Percentiles rank a stretch among this genome's conserved stretches.
phyloP scores from a whole-genome alignment of 2,888 invertebrate species.

The Myopa tessellatipennis region DNA sequence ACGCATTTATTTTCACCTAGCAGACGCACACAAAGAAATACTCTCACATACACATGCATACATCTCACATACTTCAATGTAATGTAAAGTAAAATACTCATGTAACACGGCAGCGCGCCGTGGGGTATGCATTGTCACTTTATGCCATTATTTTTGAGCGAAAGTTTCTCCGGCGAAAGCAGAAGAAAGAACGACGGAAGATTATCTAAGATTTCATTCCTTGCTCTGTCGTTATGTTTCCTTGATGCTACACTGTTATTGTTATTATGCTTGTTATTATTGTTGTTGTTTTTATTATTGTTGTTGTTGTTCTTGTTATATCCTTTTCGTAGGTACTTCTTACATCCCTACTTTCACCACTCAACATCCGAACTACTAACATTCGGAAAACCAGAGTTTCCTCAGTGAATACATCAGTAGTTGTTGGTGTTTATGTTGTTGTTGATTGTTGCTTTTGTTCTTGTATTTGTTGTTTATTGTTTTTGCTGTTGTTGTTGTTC shows the following conservation, averaged over 20 bases:
- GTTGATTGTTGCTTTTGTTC: too few species aligned
- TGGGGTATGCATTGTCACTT: constrained; percentile 57
- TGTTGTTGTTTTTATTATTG: too few species aligned
- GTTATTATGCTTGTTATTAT: too few species aligned
- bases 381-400: too few species aligned
- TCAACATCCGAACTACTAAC: too few species aligned
- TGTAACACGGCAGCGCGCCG: constrained; percentile 48
- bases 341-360: neutral
- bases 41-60: neutral
- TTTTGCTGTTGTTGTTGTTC: constrained; percentile 6
- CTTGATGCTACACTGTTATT: neutral
- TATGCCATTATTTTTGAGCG: constrained; percentile 53
- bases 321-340: neutral
- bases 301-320: constrained; percentile 41
- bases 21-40: constrained; percentile 1
- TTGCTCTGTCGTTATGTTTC: neutral
- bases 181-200: constrained; percentile 52
- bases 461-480: too few species aligned
- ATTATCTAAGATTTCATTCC: neutral
- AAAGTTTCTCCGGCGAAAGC: constrained; percentile 49
- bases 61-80: too few species aligned
- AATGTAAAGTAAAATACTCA: neutral
- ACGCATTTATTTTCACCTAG: constrained; percentile 33
- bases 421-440: too few species aligned
- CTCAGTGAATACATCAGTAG: too few species aligned